phyloP scores from a whole-genome alignment of 2,113 vertebrate genomes.

The Rhabdomys dilectus region DNA sequence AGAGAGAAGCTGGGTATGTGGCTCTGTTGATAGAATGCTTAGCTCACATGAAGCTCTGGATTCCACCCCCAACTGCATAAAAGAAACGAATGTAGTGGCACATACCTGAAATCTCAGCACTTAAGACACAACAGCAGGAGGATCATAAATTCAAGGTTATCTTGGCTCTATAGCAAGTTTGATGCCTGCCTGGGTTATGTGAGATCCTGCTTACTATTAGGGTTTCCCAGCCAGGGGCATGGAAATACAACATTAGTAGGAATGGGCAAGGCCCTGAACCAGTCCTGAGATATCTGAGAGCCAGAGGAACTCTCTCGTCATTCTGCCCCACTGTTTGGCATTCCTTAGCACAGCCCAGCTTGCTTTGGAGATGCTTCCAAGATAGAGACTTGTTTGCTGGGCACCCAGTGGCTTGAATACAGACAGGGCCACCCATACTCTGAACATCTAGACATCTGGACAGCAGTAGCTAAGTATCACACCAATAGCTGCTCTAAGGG shows the following conservation, averaged over 20 bases:
- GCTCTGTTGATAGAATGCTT: background rate
- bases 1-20: background rate
- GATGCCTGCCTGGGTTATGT: background rate
- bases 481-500: background rate
- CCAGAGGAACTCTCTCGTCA: too few relatives aligned
- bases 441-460: background rate
- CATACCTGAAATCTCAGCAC: background rate
- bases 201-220: background rate
- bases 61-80: background rate
- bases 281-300: background rate
- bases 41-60: background rate
- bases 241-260: background rate
- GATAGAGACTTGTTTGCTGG: background rate
- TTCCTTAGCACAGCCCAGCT: background rate
- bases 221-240: background rate
- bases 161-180: background rate
- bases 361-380: background rate
- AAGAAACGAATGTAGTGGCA: background rate
- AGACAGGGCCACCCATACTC: background rate
- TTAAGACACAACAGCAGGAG: background rate
- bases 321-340: background rate
- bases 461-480: fast-evolving
- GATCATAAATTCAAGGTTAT: background rate
- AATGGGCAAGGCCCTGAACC: background rate
- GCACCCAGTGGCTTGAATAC: background rate